Evolutionary conservation across 2,888 invertebrate genomes (phyloP), one percentile per base, ranked within the genome.

Genomic region (Leptogaster cylindrica): DNA sequence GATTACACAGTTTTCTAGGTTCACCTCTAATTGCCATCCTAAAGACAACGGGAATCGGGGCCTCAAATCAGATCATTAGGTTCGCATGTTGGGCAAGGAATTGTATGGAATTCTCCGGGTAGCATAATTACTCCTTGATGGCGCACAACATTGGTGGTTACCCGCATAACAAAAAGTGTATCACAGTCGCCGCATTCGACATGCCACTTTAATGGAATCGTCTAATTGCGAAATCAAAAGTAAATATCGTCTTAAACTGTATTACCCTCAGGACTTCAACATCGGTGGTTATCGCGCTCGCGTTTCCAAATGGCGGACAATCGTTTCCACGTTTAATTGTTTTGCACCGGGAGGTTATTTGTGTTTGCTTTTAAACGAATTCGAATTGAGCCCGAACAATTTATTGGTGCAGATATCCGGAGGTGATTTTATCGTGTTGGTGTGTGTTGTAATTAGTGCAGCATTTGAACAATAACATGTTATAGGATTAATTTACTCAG

Each of bases 191-290:
- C 70, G 72, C 72, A 68, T 70, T 70, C 70, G 70, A 73, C 73
- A 73, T 73, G 72, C 70, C 68, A 71, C 69, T 66, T 72, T 73
- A 73, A 73, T 73, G 72, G 73, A 73, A 72, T 72, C 71, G 72
- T 73, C 71, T 73, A 71, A 73, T 73, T 73, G 72, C 72, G 68
- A 66, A 70, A 58, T 72, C 71, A 73, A 73, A 73, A 72, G 73
- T 71, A 73, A 73, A 72, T 73, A 71, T 70, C 69, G 64, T 73
- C 72, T 73, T 69, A 71, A 69, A 71, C 72, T 70, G 71, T 70
- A n/a, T n/a, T 71, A 67, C 71, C 70, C 68, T 66, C 36, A 31
- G 23, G 28, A 61, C 27, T 18, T 10, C 8, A 44, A 44, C 36
- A 61, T 44, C 44, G 41, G 61, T 61, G n/a, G n/a, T n/a, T n/a